Evolutionary conservation across 2,888 invertebrate genomes (phyloP).

Genomic region (Yponomeuta sedellus): DNA sequence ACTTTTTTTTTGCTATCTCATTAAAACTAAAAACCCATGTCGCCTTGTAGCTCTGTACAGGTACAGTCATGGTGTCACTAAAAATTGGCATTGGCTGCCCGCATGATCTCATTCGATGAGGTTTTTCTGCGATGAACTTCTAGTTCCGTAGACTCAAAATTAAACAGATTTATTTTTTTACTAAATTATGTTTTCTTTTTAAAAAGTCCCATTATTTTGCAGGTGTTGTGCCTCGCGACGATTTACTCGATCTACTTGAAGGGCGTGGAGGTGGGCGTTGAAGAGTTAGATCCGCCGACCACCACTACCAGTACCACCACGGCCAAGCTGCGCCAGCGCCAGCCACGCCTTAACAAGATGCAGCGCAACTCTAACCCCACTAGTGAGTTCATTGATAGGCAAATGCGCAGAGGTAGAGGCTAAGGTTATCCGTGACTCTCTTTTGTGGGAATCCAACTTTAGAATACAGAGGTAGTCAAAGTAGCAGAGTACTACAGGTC

Average conservation of each 20-base stretch:
- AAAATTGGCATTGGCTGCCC: too few relatives aligned
- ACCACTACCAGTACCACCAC: slow-evolving; percentile 11
- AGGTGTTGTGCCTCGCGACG: slow-evolving; percentile 64
- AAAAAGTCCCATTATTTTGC: neutral
- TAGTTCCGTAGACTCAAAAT: too few relatives aligned
- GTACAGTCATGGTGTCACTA: too few relatives aligned
- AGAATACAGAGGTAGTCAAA: neutral
- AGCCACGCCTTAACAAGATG: slow-evolving; percentile 56
- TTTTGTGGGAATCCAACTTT: neutral
- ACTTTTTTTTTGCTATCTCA: too few relatives aligned
- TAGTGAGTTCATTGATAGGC: slow-evolving; percentile 37
- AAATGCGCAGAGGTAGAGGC: neutral
- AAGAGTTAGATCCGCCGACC: slow-evolving; percentile 35
- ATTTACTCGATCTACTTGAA: slow-evolving; percentile 60
- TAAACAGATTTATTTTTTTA: too few relatives aligned
- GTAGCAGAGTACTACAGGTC: neutral
- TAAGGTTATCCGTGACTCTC: neutral
- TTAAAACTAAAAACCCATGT: too few relatives aligned
- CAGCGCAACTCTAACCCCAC: slow-evolving; percentile 50
- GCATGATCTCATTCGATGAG: too few relatives aligned
- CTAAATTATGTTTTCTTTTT: too few relatives aligned
- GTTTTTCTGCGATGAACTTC: too few relatives aligned
- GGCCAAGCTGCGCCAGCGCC: slow-evolving; percentile 39
- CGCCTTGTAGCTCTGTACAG: too few relatives aligned
- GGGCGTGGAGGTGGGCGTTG: slow-evolving; percentile 58